Evolutionary conservation across 1,140 invertebrate genomes (phyloP).

Genomic region (Neomicropteryx cornuta): DNA sequence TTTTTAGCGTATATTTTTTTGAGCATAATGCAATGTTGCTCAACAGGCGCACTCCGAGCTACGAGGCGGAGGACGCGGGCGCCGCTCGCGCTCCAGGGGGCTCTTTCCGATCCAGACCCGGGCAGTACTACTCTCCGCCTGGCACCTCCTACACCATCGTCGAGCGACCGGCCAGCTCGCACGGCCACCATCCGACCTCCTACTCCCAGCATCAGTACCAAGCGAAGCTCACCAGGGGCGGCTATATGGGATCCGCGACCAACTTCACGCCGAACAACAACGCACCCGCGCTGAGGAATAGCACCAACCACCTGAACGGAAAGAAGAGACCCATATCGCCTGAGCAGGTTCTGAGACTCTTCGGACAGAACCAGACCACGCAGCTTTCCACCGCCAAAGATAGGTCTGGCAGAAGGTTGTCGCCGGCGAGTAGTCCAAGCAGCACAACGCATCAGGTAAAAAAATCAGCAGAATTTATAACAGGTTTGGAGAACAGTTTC

Average conservation of each 20-base stretch:
- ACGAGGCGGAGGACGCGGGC: slow-evolving; percentile 32
- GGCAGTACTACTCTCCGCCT: slow-evolving; percentile 55
- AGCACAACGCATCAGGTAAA: slow-evolving; percentile 53
- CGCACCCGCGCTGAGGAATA: slow-evolving; percentile 24
- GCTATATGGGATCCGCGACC: slow-evolving; percentile 51
- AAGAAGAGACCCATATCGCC: slow-evolving; percentile 64
- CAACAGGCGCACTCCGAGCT: slow-evolving; percentile 29
- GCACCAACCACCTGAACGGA: slow-evolving; percentile 35
- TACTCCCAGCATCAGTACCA: slow-evolving; percentile 47
- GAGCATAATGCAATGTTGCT: slow-evolving; percentile 21
- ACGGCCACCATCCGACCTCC: slow-evolving; percentile 48
- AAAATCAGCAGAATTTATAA: too few species aligned
- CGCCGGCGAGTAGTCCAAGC: slow-evolving; percentile 64
- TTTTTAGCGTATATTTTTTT: background rate
- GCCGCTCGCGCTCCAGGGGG: slow-evolving; percentile 5
- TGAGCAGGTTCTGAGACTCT: slow-evolving; percentile 61
- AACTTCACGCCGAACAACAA: slow-evolving; percentile 21
- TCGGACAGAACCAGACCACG: slow-evolving; percentile 40
- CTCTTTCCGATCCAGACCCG: slow-evolving; percentile 40
- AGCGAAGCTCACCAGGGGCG: slow-evolving; percentile 37
- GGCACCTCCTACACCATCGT: slow-evolving; percentile 77
- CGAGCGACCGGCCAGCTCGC: slow-evolving; percentile 64
- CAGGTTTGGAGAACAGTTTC: too few species aligned
- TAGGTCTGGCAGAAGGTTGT: slow-evolving; percentile 35
- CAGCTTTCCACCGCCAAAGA: slow-evolving; percentile 28